Conservation (phyloP, 2,113 vertebrate species). For the Octodon degus region DNA sequence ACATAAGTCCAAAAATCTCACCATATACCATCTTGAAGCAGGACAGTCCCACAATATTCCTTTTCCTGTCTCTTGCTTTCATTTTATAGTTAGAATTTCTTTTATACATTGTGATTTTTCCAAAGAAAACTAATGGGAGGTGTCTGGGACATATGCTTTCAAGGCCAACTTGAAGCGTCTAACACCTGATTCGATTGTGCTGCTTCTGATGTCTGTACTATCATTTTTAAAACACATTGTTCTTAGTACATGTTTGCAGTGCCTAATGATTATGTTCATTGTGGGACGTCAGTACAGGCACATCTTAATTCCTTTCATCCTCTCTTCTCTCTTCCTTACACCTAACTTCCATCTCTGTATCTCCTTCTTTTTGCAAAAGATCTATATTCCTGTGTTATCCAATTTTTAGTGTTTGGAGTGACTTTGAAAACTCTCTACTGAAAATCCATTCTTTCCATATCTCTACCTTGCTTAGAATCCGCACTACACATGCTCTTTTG, state of each 20-base stretch:
- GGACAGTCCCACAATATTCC: too few relatives aligned
- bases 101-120: background rate
- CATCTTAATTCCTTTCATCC: background rate
- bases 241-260: background rate
- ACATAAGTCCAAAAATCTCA: too few relatives aligned
- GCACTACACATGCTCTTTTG: background rate
- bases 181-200: background rate
- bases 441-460: background rate
- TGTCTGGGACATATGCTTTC: background rate
- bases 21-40: too few relatives aligned
- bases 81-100: background rate
- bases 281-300: background rate
- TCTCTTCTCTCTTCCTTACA: background rate
- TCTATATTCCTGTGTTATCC: background rate
- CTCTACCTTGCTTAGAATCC: slow-evolving; percentile 31
- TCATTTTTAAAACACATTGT: background rate
- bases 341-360: background rate
- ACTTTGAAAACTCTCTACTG: background rate
- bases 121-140: background rate
- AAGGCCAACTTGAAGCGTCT: background rate
- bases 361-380: background rate
- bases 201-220: background rate
- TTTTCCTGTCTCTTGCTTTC: too few relatives aligned
- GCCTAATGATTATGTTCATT: background rate
- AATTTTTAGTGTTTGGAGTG: background rate